A percentile compares a stretch with the other conserved stretches of the same genome.
These are phyloP conservation scores for Crossocerus cetratus DNA, from an alignment of 2,888 invertebrate species.

Conservation along the genomic window DNA sequence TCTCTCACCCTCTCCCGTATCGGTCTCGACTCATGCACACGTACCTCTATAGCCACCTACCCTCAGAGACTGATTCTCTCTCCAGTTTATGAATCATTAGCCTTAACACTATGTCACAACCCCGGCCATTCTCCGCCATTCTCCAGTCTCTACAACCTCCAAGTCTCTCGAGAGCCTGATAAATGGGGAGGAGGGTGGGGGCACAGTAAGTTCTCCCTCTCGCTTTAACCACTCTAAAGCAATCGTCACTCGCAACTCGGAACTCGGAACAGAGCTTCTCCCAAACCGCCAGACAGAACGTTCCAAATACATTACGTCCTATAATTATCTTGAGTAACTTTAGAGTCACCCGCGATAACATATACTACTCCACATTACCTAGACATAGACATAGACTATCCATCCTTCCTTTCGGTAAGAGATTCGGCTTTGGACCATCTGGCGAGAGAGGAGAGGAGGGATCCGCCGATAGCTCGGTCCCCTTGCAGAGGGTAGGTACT, in stretches of 20 bases:
- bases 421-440: not conserved
- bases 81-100: slow-evolving; percentile 12
- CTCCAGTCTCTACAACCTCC: too few relatives aligned
- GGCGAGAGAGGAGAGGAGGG: not conserved
- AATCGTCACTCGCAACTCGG: not conserved
- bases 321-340: slow-evolving; percentile 48
- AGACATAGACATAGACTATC: too few relatives aligned
- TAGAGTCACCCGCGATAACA: not conserved
- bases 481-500: slow-evolving; percentile 1
- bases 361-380: too few relatives aligned
- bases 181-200: too few relatives aligned
- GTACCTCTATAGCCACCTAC: too few relatives aligned
- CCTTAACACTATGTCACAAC: slow-evolving; percentile 10
- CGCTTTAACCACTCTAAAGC: not conserved
- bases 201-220: too few relatives aligned
- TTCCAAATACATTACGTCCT: slow-evolving; percentile 52
- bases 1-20: too few relatives aligned
- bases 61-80: slow-evolving; percentile 28
- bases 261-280: not conserved
- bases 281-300: slow-evolving; percentile 41
- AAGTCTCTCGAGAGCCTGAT: too few relatives aligned
- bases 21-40: too few relatives aligned
- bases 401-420: too few relatives aligned
- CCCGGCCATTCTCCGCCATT: not conserved
- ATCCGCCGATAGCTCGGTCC: not conserved